Base-by-base conservation (phyloP, 37 sponge, comb jelly and placozoan genomes). In the Aphrocallistes beatrix region DNA sequence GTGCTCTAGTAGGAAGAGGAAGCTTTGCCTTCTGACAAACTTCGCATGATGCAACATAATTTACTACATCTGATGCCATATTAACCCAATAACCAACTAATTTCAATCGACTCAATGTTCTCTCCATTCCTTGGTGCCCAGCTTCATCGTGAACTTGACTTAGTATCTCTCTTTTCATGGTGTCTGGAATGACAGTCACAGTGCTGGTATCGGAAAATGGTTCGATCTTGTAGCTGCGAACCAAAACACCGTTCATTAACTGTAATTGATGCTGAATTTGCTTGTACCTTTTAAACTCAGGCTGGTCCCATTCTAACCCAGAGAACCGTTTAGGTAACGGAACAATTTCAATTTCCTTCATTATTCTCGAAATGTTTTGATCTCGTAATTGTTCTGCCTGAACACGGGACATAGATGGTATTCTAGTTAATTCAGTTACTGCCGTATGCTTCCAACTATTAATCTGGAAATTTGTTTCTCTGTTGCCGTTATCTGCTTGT, bases 51-150 rank as follows among this genome's bases (percentile, higher is more conserved):
- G 30, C n/a, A 21, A 48, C 40, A 36, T 84, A 84, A 23, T 10
- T 25, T 28, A 49, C 10, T 34, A 48, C 47, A 30, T 42, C 85
- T 19, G 25, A 49, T 42, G 85, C 85, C 85, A 84, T 84, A 36
- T 50, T 50, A 47, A 84, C 85, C 51, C 85, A 51, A 36, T 84
- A 40, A 1, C 36, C 38, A 3, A 51, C 38, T 49, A 23, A 50
- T 51, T 42, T 0, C 32, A 37, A 37, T 32, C 30, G 10, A 28
- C n/a, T 13, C 32, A 23, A 83, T 37, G 13, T 39, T 8, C n/a
- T 10, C n/a, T 83, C 88, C 30, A 48, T 36, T 16, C 91, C 37
- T 32, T 32, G 38, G 38, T 90, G 91, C 39, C 91, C 88, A n/a
- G 86, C 86, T 13, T 8, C 37, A n/a, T n/a, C n/a, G n/a, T n/a